Evolutionary conservation across 2,797 vertebrate genomes (phyloP).

Genomic region (Sebastes flavidus): DNA sequence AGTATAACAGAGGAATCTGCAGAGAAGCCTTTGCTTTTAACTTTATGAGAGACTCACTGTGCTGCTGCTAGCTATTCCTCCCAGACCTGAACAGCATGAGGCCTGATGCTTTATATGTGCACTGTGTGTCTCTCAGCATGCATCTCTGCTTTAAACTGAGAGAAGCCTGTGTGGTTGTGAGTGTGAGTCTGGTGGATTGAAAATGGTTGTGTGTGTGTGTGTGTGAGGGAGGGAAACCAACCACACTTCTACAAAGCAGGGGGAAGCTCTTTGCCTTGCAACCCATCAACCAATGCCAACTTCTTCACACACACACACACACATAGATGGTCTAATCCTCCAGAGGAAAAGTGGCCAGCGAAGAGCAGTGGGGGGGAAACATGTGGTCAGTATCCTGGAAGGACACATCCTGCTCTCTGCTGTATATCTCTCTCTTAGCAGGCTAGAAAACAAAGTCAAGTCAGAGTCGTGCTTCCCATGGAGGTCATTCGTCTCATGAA

Average conservation of each 20-base stretch:
- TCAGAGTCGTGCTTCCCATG: not conserved
- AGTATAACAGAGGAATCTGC: conserved; percentile 12
- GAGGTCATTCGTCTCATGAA: conserved; percentile 12
- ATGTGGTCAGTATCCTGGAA: conserved; percentile 46
- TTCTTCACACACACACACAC: not conserved
- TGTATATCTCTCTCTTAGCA: not conserved
- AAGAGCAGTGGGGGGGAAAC: conserved; percentile 22
- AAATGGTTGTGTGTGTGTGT: not conserved
- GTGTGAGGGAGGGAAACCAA: not conserved
- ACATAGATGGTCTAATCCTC: conserved; percentile 39
- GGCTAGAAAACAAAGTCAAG: not conserved
- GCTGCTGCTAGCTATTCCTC: conserved; percentile 17
- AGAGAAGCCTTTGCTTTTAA: conserved; percentile 14
- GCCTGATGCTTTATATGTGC: conserved; percentile 15
- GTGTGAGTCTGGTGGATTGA: conserved; percentile 1
- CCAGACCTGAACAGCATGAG: conserved; percentile 31
- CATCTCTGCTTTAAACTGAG: not conserved
- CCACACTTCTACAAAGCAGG: conserved; percentile 12
- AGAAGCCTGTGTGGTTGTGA: not conserved
- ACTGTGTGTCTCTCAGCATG: conserved; percentile 9
- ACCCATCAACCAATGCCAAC: conserved; percentile 17
- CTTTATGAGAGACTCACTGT: not conserved
- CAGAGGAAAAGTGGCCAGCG: conserved; percentile 41
- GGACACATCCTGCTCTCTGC: conserved; percentile 37
- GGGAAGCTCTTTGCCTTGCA: conserved; percentile 33